Evolutionary conservation across 2,888 invertebrate species (phyloP), one percentile per base, ranked within the genome.

Genomic region (Nymphalis polychloros): DNA sequence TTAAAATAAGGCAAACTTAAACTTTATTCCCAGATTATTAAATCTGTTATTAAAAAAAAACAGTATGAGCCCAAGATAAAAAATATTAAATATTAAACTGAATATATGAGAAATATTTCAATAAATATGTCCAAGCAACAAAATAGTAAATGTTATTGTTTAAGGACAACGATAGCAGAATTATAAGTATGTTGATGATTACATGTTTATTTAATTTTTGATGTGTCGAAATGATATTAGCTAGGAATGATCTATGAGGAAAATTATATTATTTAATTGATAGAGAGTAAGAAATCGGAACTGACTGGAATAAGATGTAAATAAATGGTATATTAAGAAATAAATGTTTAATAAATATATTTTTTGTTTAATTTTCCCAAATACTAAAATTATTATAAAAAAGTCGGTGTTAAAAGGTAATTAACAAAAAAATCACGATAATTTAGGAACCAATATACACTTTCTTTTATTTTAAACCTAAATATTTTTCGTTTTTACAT

Each of bases 281-380:
- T 80, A 76, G 81, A 84, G 84, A 79, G 77, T 82, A 82, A 72
- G 78, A 79, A 85, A 87, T 89, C 86, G 87, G 92, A 90, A 92
- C 92, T 92, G 92, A 92, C 91, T 87, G 89, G 80, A 79, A 81
- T 91, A 89, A 89, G 88, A 74, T 90, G 86, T 90, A 89, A 81
- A 87, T 90, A 87, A 77, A 69, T 74, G 73, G 73, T 75, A 74
- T 74, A 72, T 73, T 75, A 73, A 66, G 61, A 71, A 76, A 74
- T 78, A 76, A 75, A 75, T 73, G 72, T 78, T 75, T 75, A 70
- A 70, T 60, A 61, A 46, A 68, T 72, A 57, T 59, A 48, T 48
- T 57, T 52, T 71, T 70, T 41, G 19, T 64, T 47, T 68, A 35
- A 7, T 19, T 17, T 31, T 20, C 41, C 49, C 8, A 10, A 13